Base-by-base conservation (phyloP, 2,888 invertebrate species). In the Calameuta idolon region DNA sequence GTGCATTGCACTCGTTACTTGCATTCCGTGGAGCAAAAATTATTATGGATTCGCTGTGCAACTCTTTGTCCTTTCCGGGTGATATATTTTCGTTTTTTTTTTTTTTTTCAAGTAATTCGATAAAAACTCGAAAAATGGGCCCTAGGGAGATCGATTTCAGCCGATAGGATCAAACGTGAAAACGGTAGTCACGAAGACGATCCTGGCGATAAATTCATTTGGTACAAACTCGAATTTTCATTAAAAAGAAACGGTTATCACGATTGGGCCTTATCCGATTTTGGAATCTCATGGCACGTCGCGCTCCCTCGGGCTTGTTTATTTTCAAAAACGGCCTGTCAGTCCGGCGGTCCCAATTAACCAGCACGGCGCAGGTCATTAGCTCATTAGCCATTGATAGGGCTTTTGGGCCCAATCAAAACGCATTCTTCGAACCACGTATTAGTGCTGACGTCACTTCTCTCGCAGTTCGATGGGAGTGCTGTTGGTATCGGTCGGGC, bases 361-460 rank as follows among this genome's bases (percentile, higher is more conserved):
- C 82, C 81, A 80, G 79, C 82, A 81, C 78, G 79, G 81, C 84
- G 80, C 81, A 83, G 87, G 83, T 84, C 84, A 85, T 83, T 83
- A 83, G 85, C 80, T 83, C 79, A 82, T 82, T 82, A 81, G 78
- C 74, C 84, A 85, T 84, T 84, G 85, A 87, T 87, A 84, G 84
- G 80, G 76, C 76, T 79, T 80, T 77, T 75, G 76, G 77, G 74
- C 85, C 80, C 87, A 88, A 88, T 88, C 88, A 88, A 87, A 87
- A 83, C 77, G 85, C 87, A 87, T 88, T 88, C 87, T 86, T 87
- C 85, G 81, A 75, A 74, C 12, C 74, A 33, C 33, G 77, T 75
- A 71, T 85, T 85, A 84, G 82, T 85, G 87, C 83, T 84, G 88
- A 88, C 87, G 86, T 86, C 87, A 85, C 71, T 31, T 34, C 71